Evolutionary conservation across 2,113 vertebrate genomes (phyloP).

Genomic region (Odocoileus virginianus): DNA sequence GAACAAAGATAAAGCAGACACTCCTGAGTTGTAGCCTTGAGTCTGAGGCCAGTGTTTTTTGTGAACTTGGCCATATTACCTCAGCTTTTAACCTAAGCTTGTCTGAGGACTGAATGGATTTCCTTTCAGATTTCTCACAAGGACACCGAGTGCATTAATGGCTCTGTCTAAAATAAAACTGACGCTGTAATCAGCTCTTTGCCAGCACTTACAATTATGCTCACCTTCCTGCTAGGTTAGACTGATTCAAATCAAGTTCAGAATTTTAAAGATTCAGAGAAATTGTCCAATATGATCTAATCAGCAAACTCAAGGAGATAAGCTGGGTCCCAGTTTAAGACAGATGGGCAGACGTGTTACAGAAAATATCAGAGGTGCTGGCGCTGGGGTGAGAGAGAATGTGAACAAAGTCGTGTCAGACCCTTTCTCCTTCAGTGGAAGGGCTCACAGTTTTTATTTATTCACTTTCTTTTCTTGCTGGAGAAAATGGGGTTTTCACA

Average conservation of each 20-base stretch:
- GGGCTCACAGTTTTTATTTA: neutral
- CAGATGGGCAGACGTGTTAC: no score
- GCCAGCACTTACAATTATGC: neutral
- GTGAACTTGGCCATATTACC: neutral
- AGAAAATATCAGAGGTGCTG: neutral
- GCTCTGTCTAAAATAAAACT: neutral
- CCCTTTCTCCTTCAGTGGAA: neutral
- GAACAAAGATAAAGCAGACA: neutral
- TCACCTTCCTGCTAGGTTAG: neutral
- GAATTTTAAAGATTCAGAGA: neutral
- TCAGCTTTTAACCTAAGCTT: neutral
- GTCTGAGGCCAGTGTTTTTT: neutral
- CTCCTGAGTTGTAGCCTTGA: neutral
- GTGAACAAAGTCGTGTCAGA: neutral
- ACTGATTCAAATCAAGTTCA: neutral
- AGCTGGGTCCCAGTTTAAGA: neutral
- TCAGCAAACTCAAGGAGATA: neutral
- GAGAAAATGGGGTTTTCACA: neutral
- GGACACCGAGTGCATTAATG: neutral
- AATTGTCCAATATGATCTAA: neutral
- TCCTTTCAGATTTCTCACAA: neutral
- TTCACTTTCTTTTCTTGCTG: neutral
- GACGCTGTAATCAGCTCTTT: neutral
- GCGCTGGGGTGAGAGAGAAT: rapidly evolving
- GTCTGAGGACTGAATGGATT: neutral